These are phyloP conservation scores for Bembecia ichneumoniformis DNA, from an alignment of 2,888 invertebrate genomes.

Conservation along the genomic window DNA sequence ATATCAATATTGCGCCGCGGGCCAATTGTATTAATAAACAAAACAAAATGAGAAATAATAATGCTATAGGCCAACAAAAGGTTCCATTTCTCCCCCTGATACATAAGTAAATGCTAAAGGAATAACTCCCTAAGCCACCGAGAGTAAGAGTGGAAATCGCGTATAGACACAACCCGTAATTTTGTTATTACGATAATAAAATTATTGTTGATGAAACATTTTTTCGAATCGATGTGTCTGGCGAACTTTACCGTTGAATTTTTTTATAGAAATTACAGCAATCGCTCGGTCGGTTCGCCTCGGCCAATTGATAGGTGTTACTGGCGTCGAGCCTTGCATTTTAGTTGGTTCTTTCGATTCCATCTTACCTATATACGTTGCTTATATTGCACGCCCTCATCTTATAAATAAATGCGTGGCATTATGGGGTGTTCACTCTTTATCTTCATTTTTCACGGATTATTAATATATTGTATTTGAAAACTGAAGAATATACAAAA, in stretches of 20 bases:
- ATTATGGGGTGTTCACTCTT: too few species aligned
- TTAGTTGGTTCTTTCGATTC: conserved; percentile 24
- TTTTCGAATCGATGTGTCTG: conserved; percentile 68
- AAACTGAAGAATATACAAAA: too few species aligned
- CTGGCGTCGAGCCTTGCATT: conserved; percentile 24
- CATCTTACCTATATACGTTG: conserved; percentile 13
- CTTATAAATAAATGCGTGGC: too few species aligned
- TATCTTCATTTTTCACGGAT: too few species aligned
- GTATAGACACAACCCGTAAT: conserved; percentile 57
- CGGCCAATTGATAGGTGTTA: conserved; percentile 61
- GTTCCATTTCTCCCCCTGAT: conserved; percentile 70
- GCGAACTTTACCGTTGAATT: conserved; percentile 66
- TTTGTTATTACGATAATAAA: conserved; percentile 73
- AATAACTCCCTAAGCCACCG: conserved; percentile 45
- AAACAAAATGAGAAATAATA: conserved; percentile 74
- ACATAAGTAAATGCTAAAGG: conserved; percentile 43
- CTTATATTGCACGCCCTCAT: too few species aligned
- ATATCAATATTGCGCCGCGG: conserved; percentile 72
- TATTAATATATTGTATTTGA: too few species aligned
- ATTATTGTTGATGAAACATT: conserved; percentile 73
- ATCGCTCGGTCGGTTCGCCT: conserved; percentile 49
- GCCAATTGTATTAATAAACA: conserved; percentile 74
- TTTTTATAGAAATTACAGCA: conserved; percentile 68
- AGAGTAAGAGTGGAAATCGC: conserved; percentile 56
- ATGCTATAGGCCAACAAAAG: conserved; percentile 73